These are phyloP conservation scores for Drosophila mulleri DNA, from an alignment of 2,888 invertebrate species.

Conservation along the genomic window DNA sequence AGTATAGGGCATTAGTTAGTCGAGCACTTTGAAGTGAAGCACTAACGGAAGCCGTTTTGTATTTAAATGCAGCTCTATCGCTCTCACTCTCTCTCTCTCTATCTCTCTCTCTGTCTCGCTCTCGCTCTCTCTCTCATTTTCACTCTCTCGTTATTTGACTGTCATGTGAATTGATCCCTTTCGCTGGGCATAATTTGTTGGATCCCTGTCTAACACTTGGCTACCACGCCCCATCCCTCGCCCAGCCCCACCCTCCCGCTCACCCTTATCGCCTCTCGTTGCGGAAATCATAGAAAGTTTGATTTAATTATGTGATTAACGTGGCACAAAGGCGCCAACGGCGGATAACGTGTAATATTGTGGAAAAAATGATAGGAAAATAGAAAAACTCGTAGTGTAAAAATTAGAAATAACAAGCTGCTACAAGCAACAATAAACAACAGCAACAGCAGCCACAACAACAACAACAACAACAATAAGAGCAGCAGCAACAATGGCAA, in stretches of 20 bases:
- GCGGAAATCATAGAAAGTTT: slow-evolving; percentile 76
- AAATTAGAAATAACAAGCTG: slow-evolving; percentile 75
- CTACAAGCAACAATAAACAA: slow-evolving; percentile 43
- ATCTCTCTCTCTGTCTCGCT: not conserved
- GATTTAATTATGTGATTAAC: slow-evolving; percentile 79
- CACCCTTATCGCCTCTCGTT: slow-evolving; percentile 20
- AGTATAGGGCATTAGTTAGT: not conserved
- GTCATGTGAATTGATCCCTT: slow-evolving; percentile 37
- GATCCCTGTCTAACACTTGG: not conserved
- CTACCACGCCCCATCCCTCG: not conserved
- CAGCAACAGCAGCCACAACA: slow-evolving; percentile 11
- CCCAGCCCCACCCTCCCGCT: not conserved
- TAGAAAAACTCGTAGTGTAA: slow-evolving; percentile 47
- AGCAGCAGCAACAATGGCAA: slow-evolving; percentile 60
- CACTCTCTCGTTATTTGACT: not conserved
- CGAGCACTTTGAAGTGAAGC: not conserved
- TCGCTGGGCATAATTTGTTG: slow-evolving; percentile 30
- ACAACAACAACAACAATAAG: slow-evolving; percentile 29
- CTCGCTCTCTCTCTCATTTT: not conserved
- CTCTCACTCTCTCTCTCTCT: not conserved
- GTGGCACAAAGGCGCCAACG: slow-evolving; percentile 67
- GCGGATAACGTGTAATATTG: slow-evolving; percentile 62
- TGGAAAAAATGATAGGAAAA: slow-evolving; percentile 38
- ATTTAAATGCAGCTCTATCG: not conserved
- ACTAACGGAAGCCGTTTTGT: slow-evolving; percentile 2